Conservation (phyloP, 2,113 vertebrate genomes). For the Brachirus orientalis region DNA sequence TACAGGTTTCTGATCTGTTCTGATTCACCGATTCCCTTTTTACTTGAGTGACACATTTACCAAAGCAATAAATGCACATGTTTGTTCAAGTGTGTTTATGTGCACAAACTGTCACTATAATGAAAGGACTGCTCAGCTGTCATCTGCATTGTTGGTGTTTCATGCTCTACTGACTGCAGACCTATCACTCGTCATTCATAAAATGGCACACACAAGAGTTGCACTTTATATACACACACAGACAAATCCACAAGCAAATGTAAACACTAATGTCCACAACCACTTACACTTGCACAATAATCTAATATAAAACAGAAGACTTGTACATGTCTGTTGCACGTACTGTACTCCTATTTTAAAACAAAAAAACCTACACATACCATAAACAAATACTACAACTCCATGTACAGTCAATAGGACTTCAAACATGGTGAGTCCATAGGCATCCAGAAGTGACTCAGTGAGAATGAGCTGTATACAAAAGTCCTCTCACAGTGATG, state of each 20-base stretch:
- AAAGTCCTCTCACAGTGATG: constrained; percentile 49
- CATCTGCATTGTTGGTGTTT: too few species aligned
- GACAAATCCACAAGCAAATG: constrained; percentile 4
- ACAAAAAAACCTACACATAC: constrained; percentile 29
- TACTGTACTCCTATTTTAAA: too few species aligned
- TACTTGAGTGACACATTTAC: too few species aligned
- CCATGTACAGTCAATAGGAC: constrained; percentile 56
- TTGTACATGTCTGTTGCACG: too few species aligned
- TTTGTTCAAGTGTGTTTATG: too few species aligned
- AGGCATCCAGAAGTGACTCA: constrained; percentile 66
- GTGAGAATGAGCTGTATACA: constrained; percentile 71
- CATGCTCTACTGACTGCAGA: constrained; percentile 7
- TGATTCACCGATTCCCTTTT: background rate
- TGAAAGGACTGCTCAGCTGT: too few species aligned
- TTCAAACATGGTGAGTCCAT: constrained; percentile 49
- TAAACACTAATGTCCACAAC: constrained; percentile 6
- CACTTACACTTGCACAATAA: background rate
- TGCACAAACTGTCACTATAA: too few species aligned
- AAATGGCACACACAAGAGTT: constrained; percentile 2
- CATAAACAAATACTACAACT: constrained; percentile 38
- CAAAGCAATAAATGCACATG: too few species aligned
- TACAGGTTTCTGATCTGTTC: background rate
- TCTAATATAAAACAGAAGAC: too few species aligned
- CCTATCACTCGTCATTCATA: constrained; percentile 26
- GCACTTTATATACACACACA: background rate